Conservation (phyloP, 1,140 invertebrate genomes). For the Calosoma granatense region DNA sequence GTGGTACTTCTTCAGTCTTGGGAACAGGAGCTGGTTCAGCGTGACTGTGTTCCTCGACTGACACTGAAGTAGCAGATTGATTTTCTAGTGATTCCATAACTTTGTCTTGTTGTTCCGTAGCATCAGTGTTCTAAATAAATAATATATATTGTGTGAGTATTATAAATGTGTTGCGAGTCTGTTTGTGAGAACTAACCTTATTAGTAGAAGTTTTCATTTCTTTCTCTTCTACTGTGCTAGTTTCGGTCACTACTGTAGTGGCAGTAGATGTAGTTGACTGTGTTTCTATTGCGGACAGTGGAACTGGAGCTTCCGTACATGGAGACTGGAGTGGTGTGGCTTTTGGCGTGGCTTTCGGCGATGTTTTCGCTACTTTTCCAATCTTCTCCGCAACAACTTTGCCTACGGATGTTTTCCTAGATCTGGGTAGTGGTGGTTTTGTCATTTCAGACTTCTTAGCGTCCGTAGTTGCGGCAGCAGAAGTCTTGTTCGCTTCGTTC, state of each 20-base stretch:
- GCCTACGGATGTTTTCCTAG: conserved; percentile 25
- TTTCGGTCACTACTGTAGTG: no score
- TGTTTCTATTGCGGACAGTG: neutral
- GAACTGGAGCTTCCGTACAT: neutral
- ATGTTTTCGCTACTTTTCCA: conserved; percentile 20
- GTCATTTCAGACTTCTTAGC: conserved; percentile 17
- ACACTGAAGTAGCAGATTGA: neutral
- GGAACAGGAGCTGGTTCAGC: no score
- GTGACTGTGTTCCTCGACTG: no score
- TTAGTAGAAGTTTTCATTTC: neutral
- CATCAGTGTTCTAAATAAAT: no score
- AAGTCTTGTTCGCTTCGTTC: conserved; percentile 18
- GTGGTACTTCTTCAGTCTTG: no score
- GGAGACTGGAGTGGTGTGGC: conserved; percentile 13
- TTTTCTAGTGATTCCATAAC: neutral
- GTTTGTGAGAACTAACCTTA: no score
- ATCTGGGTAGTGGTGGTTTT: conserved; percentile 32
- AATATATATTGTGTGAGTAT: no score
- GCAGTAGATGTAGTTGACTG: no score
- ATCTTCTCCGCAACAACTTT: conserved; percentile 24
- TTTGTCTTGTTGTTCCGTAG: neutral
- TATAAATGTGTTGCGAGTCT: no score
- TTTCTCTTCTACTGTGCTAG: neutral
- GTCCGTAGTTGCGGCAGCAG: conserved; percentile 6
- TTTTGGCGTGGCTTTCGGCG: conserved; percentile 26